Base-by-base conservation (phyloP, 2,888 invertebrate species). In the Agapetus fuscipes region DNA sequence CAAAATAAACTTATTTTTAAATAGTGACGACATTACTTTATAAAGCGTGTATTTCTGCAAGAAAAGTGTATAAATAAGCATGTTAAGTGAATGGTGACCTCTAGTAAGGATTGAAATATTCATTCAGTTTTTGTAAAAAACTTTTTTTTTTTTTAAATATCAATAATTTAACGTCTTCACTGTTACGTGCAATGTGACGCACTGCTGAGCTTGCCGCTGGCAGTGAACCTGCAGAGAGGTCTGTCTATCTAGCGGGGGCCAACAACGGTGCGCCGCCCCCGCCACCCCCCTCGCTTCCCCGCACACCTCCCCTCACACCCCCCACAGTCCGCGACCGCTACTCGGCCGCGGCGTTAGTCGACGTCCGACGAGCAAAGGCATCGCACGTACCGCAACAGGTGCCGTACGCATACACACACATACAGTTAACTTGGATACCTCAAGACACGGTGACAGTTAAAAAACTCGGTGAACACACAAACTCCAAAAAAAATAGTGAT, bases 191-290 rank as follows among this genome's bases (percentile, higher is more conserved):
- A 4, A 20, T 9, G 65, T 65, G 64, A 61, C 52, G 60, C 51
- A 59, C 32, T 10, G 27, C 4, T 52, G 53, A 54, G 51, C 52
- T 51, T 52, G 55, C 55, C 64, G 56, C 57, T 58, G 55, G 52
- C 60, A 53, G 61, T 52, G 61, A 65, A 66, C 64, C 56, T 40
- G 40, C 37, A 13, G 6, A 10, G 4, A 3, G 10, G 30, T 3
- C 30, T 13, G 12, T 4, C n/a, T n/a, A n/a, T n/a, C n/a, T n/a
- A n/a, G n/a, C n/a, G n/a, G 34, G 32, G 37, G 35, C 37, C 32
- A 32, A 24, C 37, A 39, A 37, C 39, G 40, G 40, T 37, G 44
- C 39, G 27, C 16, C 39, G 42, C 29, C 37, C 34, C 34, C 33
- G 35, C 37, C 13, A 17, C 34, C 32, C 39, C 2, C 30, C 34